Conservation (phyloP, 2,888 invertebrate genomes). For the Parnassius smintheus region DNA sequence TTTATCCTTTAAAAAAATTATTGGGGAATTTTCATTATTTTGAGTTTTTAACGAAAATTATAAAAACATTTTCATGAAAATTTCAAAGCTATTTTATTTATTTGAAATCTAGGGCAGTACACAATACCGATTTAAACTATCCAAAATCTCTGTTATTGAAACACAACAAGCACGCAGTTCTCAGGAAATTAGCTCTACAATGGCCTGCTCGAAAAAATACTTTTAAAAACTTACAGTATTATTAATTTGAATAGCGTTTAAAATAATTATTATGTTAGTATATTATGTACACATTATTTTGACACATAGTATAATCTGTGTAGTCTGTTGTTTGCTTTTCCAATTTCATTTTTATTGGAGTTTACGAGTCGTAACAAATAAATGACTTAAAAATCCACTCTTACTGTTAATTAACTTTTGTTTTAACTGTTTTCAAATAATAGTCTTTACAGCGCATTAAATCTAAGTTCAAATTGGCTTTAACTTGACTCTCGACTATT, state of each 20-base stretch:
- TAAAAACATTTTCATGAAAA: too few relatives aligned
- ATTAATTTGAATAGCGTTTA: neutral
- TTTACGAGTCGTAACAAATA: conserved; percentile 34
- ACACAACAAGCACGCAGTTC: too few relatives aligned
- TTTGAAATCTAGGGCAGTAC: too few relatives aligned
- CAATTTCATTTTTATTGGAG: conserved; percentile 7
- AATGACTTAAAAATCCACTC: conserved; percentile 20
- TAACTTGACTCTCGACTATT: conserved; percentile 87
- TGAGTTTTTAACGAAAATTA: too few relatives aligned
- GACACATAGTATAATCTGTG: conserved; percentile 16
- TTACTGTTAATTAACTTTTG: neutral
- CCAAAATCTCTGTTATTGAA: too few relatives aligned
- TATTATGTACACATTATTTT: conserved; percentile 19
- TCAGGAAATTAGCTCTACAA: too few relatives aligned
- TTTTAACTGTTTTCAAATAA: conserved; percentile 14
- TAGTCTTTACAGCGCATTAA: conserved; percentile 23
- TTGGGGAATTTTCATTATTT: too few relatives aligned
- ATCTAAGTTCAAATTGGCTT: conserved; percentile 31
- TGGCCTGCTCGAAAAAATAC: too few relatives aligned
- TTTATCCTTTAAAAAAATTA: too few relatives aligned
- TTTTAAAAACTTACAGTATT: neutral
- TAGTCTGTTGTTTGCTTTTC: conserved; percentile 1
- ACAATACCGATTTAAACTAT: too few relatives aligned
- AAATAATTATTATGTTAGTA: neutral
- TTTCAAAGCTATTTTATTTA: too few relatives aligned